Evolutionary conservation across 2,888 invertebrate genomes (phyloP).

Genomic region (Uropetala carovei): DNA sequence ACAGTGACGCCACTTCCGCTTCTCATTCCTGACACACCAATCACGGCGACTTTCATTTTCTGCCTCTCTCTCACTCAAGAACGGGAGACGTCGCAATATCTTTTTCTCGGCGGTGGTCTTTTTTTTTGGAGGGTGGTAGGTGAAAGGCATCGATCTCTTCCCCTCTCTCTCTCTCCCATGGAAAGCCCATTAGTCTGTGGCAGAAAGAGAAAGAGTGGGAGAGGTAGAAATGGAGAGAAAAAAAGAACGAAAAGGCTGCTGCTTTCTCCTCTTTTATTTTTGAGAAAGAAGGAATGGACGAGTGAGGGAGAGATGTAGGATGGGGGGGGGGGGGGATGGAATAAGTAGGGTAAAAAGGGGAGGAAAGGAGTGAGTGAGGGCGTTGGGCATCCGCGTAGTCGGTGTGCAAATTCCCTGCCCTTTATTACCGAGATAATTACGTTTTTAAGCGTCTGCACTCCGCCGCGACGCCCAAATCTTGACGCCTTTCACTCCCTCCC

Average conservation of each 20-base stretch:
- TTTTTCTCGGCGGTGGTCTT: background rate
- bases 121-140: background rate
- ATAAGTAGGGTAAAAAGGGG: background rate
- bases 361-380: background rate
- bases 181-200: constrained; percentile 32
- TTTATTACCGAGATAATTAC: constrained; percentile 32
- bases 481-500: background rate
- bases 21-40: constrained; percentile 19
- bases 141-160: background rate
- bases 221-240: background rate
- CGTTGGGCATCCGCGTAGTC: background rate
- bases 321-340: background rate
- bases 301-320: too few species aligned
- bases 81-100: constrained; percentile 15
- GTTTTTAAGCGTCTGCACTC: constrained; percentile 13
- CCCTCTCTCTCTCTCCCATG: background rate
- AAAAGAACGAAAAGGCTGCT: background rate
- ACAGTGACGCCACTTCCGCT: background rate
- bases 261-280: background rate
- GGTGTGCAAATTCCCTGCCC: constrained; percentile 19
- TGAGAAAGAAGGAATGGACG: background rate
- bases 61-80: background rate
- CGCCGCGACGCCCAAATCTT: constrained; percentile 12
- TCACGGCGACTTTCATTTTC: constrained; percentile 15
- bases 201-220: background rate